Evolutionary conservation across 2,888 invertebrate genomes (phyloP), one percentile per base, ranked within the genome.

Genomic region (Caenorhabditis macrosperma): DNA sequence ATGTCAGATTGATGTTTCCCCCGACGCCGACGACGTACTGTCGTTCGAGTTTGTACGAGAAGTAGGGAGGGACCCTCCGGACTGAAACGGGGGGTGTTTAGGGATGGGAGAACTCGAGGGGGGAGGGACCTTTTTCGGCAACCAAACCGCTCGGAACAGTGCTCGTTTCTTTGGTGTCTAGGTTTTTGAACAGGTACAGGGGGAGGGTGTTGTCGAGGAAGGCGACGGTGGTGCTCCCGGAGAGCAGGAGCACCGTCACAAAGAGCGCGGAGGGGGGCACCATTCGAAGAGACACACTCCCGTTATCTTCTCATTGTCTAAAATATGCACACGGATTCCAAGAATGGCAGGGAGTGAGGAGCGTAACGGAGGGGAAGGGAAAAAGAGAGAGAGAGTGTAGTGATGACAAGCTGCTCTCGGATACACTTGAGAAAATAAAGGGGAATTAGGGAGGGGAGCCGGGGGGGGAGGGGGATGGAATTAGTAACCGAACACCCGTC

Each of bases 1-100:
- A 99, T 72, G 96, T 96, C 84, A 99, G 93, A 91, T 96, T 97
- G 86, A 97, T 93, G 90, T 94, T 94, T 0, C 95, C 94, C 15
- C 96, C 96, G 60, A 96, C 93, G 94, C 95, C 95, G 64, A 98
- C 96, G 91, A 96, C 96, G 85, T 94, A 95, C 61, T 94, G 92
- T 12, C 94, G 93, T 48, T 95, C 94, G 78, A 97, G 96, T 22
- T 95, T 95, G 82, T 95, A 95, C 15, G 97, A 95, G 92, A 99
- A 99, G 90, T 95, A 95, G 0, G 98, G 98, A 5, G 96, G 94
- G 6, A 98, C 96, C 83, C 97, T 94, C 81, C 98, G 94, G 81
- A 96, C 97, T 96, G 93, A 67, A 61, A 67, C 20, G 44, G 17
- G n/a, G 9, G 38, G 6, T n/a, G n/a, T n/a, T n/a, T n/a, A n/a